Base-by-base conservation (phyloP, 2,888 invertebrate genomes). In the Euproctis similis region DNA sequence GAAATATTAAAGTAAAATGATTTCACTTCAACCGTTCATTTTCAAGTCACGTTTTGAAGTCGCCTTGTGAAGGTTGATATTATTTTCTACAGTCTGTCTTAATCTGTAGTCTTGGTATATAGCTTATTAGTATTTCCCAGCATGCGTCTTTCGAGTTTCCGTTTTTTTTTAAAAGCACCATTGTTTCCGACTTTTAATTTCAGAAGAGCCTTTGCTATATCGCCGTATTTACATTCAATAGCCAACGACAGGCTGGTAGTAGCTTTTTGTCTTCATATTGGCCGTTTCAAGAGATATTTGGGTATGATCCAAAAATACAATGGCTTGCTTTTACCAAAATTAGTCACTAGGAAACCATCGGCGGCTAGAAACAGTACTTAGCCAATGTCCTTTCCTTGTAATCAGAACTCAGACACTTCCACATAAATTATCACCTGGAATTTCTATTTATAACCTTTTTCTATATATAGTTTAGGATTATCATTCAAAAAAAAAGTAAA, bases 291-390 rank as follows among this genome's bases (percentile, higher is more conserved):
- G 47, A 46, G 46, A 46, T 61, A 62, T 70, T 69, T 66, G 68
- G 66, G 62, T 55, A 57, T 56, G 57, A 59, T 67, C 59, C 62
- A 65, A 64, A 56, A 53, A 64, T 63, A 71, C 71, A 75, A 78
- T 68, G 53, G 63, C 50, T 39, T 46, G 72, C 74, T 80, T 71
- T 80, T 64, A 75, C 60, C 53, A 39, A 64, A 75, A 77, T 75
- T 56, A 65, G 57, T n/a, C n/a, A n/a, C n/a, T 49, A 39, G 32
- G 47, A 51, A 48, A 50, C 40, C 42, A 40, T 39, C 39, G 42
- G 28, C 32, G 19, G 19, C 24, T 10, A 21, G 14, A 14, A n/a
- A n/a, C n/a, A n/a, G n/a, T n/a, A n/a, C n/a, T n/a, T n/a, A n/a
- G n/a, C n/a, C n/a, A n/a, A n/a, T n/a, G n/a, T n/a, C n/a, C n/a